Percentiles rank a stretch among this genome's conserved stretches.
These are phyloP conservation scores for Lasioglossum malachurum DNA, from an alignment of 2,888 invertebrate genomes.

Conservation along the genomic window DNA sequence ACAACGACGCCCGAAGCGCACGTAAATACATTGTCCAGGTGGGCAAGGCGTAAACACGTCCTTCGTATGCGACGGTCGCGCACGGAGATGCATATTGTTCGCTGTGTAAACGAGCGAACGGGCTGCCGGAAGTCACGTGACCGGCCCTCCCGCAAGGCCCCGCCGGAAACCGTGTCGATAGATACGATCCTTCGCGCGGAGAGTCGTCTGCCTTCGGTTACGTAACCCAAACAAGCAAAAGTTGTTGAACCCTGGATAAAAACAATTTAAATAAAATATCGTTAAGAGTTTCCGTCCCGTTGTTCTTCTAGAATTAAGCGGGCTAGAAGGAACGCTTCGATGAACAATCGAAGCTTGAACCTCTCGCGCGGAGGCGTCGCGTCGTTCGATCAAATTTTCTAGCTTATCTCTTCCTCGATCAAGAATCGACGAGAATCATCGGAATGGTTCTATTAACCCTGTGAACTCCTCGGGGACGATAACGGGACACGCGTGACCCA, in stretches of 20 bases:
- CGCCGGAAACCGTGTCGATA: constrained; percentile 76
- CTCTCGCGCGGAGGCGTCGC: background rate
- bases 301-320: background rate
- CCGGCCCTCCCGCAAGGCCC: constrained; percentile 51
- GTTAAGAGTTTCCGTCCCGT: too few species aligned
- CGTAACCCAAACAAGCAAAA: background rate
- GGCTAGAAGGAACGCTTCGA: background rate
- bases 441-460: constrained; percentile 66
- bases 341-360: background rate
- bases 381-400: background rate
- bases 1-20: background rate
- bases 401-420: constrained; percentile 48
- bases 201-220: background rate
- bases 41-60: constrained; percentile 15
- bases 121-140: constrained; percentile 82
- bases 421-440: constrained; percentile 57
- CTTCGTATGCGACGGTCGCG: constrained; percentile 56
- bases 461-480: constrained; percentile 51
- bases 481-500: constrained; percentile 66
- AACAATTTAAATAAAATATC: too few species aligned
- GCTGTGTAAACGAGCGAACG: constrained; percentile 54
- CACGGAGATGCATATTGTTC: constrained; percentile 67
- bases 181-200: background rate
- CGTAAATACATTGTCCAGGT: background rate
- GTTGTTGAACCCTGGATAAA: background rate